A percentile compares a stretch with the other conserved stretches of the same genome.
phyloP scores from a whole-genome alignment of 1,140 invertebrate species.

The Drosophila bifasciata region DNA sequence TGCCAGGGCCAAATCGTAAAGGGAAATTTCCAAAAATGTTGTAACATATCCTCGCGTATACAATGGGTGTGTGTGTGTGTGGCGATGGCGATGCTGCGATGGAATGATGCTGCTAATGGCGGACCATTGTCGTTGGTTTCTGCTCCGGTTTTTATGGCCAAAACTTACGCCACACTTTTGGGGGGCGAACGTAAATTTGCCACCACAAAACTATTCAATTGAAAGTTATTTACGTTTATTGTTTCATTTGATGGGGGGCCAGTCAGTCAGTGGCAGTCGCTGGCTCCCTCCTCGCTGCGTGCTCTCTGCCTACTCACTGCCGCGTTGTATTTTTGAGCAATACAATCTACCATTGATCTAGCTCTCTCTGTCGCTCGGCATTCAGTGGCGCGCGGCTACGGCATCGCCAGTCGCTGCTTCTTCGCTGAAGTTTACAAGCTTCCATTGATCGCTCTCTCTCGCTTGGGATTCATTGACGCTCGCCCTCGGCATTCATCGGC shows the following conservation, averaged over 20 bases:
- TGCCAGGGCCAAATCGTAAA: conserved; percentile 7
- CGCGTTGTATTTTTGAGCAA: too few species aligned
- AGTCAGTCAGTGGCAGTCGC: background rate
- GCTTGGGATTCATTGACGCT: too few species aligned
- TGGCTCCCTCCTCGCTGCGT: background rate
- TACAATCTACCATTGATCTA: too few species aligned
- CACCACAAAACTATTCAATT: conserved; percentile 81
- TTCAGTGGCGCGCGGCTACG: too few species aligned
- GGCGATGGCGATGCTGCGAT: conserved; percentile 9
- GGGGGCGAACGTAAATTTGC: conserved; percentile 66
- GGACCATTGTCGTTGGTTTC: conserved; percentile 63
- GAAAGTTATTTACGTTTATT: conserved; percentile 81
- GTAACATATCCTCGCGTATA: background rate
- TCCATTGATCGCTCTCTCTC: too few species aligned
- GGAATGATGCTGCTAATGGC: conserved; percentile 68
- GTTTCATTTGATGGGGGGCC: conserved; percentile 55
- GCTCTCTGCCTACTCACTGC: too few species aligned
- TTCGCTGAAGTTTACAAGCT: too few species aligned
- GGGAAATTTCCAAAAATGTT: conserved; percentile 54
- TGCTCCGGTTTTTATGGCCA: conserved; percentile 50
- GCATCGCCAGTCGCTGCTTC: too few species aligned
- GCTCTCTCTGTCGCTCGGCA: too few species aligned
- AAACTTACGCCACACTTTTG: conserved; percentile 20
- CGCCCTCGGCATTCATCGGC: too few species aligned
- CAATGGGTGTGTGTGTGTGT: too few species aligned